Evolutionary conservation across 2,797 vertebrate species (phyloP).

Genomic region (Oreochromis grahami): DNA sequence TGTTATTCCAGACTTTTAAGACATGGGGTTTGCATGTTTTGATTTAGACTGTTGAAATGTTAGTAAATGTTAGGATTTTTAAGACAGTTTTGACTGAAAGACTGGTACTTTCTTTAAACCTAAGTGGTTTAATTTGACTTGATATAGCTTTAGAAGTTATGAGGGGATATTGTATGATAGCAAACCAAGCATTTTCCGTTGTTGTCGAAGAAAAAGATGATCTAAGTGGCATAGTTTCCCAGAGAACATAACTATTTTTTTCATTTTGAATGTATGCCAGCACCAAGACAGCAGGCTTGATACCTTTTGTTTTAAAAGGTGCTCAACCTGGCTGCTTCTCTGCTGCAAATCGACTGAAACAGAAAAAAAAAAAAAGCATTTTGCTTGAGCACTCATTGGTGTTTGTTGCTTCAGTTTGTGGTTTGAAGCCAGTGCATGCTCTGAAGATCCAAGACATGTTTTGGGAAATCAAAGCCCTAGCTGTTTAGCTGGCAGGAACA

Average conservation of each 20-base stretch:
- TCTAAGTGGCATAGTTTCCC: not conserved
- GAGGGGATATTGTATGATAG: not conserved
- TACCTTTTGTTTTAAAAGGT: not conserved
- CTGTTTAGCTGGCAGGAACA: slow-evolving; percentile 36
- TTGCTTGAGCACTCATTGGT: not conserved
- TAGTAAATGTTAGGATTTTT: not conserved
- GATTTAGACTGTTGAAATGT: not conserved
- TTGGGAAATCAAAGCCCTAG: slow-evolving; percentile 44
- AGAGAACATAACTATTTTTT: not conserved
- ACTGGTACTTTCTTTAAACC: not conserved
- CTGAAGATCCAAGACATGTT: slow-evolving; percentile 30
- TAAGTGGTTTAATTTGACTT: not conserved
- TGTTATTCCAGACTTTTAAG: not conserved
- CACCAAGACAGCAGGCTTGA: not conserved
- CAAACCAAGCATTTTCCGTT: not conserved
- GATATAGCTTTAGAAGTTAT: not conserved
- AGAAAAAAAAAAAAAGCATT: not conserved
- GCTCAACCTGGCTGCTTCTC: not conserved
- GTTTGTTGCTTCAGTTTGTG: slow-evolving; percentile 13
- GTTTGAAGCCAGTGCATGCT: slow-evolving; percentile 7
- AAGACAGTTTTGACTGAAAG: not conserved
- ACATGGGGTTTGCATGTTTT: not conserved
- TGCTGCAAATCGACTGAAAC: not conserved
- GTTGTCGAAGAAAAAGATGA: not conserved
- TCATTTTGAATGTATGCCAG: not conserved